These are phyloP conservation scores for Hestina assimilis DNA, from an alignment of 1,140 invertebrate genomes.

Conservation along the genomic window DNA sequence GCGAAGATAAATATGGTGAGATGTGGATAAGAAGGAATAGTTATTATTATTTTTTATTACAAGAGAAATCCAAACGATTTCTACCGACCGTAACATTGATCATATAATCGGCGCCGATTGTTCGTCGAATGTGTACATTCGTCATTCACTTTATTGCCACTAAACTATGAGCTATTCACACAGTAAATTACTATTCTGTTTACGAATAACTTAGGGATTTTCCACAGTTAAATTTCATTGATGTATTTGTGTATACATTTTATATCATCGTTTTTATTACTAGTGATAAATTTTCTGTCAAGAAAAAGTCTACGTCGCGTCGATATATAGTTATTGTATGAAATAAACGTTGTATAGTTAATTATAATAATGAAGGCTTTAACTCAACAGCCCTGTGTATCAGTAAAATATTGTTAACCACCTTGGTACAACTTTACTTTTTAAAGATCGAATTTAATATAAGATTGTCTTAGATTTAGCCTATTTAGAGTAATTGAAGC, in stretches of 20 bases:
- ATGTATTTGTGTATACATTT: background rate
- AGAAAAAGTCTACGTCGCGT: too few species aligned
- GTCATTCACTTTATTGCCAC: slow-evolving; percentile 28
- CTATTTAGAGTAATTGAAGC: too few species aligned
- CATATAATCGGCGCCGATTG: slow-evolving; percentile 15
- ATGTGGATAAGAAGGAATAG: background rate
- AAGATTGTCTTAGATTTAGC: too few species aligned
- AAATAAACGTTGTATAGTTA: too few species aligned
- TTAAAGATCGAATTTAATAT: too few species aligned
- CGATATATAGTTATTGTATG: too few species aligned
- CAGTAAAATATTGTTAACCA: background rate
- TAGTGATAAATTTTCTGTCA: background rate
- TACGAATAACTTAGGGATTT: slow-evolving; percentile 24
- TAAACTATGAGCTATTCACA: slow-evolving; percentile 32
- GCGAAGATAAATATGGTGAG: background rate
- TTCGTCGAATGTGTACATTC: slow-evolving; percentile 23
- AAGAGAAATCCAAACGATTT: background rate
- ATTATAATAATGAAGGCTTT: too few species aligned
- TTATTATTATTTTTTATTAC: slow-evolving; percentile 1
- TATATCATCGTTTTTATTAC: background rate
- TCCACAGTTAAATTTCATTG: slow-evolving; percentile 17
- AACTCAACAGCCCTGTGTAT: too few species aligned
- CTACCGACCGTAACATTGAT: slow-evolving; percentile 1
- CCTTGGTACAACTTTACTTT: too few species aligned
- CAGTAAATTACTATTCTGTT: slow-evolving; percentile 35